Conservation (phyloP, 1,140 invertebrate species). For the Brachystomella parvula region DNA sequence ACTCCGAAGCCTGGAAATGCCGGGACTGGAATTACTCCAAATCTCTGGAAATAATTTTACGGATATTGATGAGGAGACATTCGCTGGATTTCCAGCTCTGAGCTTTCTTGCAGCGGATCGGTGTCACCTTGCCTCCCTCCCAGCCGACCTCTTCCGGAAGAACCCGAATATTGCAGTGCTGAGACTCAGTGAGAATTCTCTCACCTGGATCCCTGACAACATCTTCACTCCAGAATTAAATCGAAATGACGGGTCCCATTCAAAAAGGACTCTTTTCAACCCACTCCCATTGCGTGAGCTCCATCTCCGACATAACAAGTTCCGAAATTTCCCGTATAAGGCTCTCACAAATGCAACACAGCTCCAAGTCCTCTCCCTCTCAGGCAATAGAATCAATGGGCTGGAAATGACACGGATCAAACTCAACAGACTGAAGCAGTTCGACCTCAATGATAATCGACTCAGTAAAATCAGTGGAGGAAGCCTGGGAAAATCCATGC, state of each 20-base stretch:
- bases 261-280: slow-evolving; percentile 31
- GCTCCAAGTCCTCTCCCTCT: slow-evolving; percentile 56
- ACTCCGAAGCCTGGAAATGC: slow-evolving; percentile 56
- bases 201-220: slow-evolving; percentile 35
- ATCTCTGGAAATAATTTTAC: slow-evolving; percentile 70
- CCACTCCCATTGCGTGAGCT: slow-evolving; percentile 58
- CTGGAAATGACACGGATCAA: slow-evolving; percentile 68
- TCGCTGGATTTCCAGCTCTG: slow-evolving; percentile 64
- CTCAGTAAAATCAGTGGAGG: slow-evolving; percentile 70
- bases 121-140: slow-evolving; percentile 57
- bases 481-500: slow-evolving; percentile 61
- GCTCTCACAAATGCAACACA: slow-evolving; percentile 63
- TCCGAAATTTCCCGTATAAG: slow-evolving; percentile 65
- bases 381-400: slow-evolving; percentile 59
- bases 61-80: slow-evolving; percentile 55
- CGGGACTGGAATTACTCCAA: slow-evolving; percentile 60
- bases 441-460: slow-evolving; percentile 65
- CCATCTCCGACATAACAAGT: slow-evolving; percentile 60
- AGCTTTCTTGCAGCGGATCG: slow-evolving; percentile 61
- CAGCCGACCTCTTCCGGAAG: slow-evolving; percentile 54
- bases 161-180: slow-evolving; percentile 41
- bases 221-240: slow-evolving; percentile 47
- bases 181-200: slow-evolving; percentile 40
- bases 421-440: slow-evolving; percentile 59
- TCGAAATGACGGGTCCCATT: slow-evolving; percentile 58